These are phyloP conservation scores for Lordiphosa collinella DNA, from an alignment of 1,140 invertebrate genomes.

Conservation along the genomic window DNA sequence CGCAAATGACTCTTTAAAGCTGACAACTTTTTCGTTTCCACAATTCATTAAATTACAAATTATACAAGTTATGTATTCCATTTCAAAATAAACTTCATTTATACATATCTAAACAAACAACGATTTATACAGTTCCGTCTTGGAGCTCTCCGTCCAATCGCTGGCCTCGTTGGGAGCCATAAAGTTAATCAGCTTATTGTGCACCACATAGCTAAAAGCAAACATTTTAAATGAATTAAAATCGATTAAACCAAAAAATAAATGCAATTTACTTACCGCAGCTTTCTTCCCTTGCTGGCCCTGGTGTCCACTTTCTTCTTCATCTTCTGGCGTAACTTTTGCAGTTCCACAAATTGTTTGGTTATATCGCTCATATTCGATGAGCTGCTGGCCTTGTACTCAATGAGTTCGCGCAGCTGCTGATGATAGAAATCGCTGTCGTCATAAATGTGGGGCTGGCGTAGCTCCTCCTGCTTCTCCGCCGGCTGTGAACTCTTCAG, in stretches of 20 bases:
- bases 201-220: constrained; percentile 87
- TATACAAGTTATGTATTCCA: background rate
- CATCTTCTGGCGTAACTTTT: constrained; percentile 93
- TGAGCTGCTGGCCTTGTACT: constrained; percentile 90
- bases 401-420: constrained; percentile 93
- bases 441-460: constrained; percentile 91
- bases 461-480: constrained; percentile 36
- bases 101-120: constrained; percentile 85
- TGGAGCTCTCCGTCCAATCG: constrained; percentile 88
- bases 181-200: constrained; percentile 95
- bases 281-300: constrained; percentile 94
- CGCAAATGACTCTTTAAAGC: too few relatives aligned
- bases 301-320: constrained; percentile 94
- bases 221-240: background rate
- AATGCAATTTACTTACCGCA: constrained; percentile 81
- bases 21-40: too few relatives aligned
- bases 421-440: constrained; percentile 99
- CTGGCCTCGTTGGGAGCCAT: constrained; percentile 90
- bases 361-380: constrained; percentile 90
- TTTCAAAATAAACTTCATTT: constrained; percentile 6
- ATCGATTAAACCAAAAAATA: background rate
- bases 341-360: constrained; percentile 93
- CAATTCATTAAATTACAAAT: too few relatives aligned
- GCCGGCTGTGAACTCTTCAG: constrained; percentile 86
- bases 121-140: constrained; percentile 90